These are phyloP conservation scores for Bathynomus jamesi DNA, from an alignment of 1,140 invertebrate species.

Conservation along the genomic window DNA sequence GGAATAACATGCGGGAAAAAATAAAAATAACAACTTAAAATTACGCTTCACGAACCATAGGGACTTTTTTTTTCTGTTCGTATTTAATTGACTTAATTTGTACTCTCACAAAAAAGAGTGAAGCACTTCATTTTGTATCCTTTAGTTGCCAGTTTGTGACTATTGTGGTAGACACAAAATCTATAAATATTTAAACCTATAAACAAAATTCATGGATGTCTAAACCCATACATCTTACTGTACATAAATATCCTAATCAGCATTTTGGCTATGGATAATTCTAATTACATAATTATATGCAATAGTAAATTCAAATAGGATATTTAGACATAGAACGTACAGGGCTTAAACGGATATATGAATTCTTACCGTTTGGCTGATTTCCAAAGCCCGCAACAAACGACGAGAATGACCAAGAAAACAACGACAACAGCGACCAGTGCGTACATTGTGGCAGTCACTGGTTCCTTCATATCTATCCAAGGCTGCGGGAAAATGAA, in stretches of 20 bases:
- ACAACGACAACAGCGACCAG: slow-evolving; percentile 67
- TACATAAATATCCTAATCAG: neutral
- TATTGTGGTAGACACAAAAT: too few relatives aligned
- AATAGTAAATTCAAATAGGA: neutral
- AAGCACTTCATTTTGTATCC: too few relatives aligned
- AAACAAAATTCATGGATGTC: neutral
- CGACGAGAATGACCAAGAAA: slow-evolving; percentile 67
- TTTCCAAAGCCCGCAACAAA: slow-evolving; percentile 81
- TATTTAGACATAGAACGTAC: neutral
- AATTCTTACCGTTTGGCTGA: slow-evolving; percentile 71
- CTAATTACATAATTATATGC: neutral
- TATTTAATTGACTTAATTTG: too few relatives aligned
- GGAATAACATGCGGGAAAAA: too few relatives aligned
- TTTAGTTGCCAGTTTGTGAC: too few relatives aligned
- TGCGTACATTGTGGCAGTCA: slow-evolving; percentile 84
- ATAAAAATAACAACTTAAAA: too few relatives aligned
- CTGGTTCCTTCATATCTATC: slow-evolving; percentile 78
- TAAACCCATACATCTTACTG: neutral
- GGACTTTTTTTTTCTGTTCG: too few relatives aligned
- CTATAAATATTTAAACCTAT: neutral
- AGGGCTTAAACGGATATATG: neutral
- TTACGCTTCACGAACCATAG: too few relatives aligned
- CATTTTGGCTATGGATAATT: neutral
- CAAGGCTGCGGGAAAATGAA: slow-evolving; percentile 56
- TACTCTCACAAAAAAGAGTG: too few relatives aligned